These are phyloP conservation scores for Drosophila anomalata DNA, from an alignment of 2,888 invertebrate genomes.

Conservation along the genomic window DNA sequence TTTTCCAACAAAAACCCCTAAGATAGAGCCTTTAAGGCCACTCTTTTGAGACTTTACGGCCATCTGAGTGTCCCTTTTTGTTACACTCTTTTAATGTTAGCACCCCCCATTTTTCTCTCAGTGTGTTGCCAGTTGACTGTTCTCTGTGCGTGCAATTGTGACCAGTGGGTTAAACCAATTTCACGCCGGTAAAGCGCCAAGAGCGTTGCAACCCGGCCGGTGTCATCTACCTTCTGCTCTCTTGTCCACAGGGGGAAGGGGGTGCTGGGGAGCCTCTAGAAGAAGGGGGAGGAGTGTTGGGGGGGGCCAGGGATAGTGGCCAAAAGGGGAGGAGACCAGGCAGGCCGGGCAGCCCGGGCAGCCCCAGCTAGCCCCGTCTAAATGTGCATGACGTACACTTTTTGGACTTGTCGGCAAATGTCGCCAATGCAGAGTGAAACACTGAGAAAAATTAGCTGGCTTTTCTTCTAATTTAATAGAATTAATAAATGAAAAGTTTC, in stretches of 20 bases:
- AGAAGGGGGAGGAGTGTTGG: no score
- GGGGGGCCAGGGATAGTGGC: neutral
- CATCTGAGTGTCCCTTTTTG: no score
- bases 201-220: slow-evolving; percentile 68
- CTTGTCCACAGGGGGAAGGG: neutral
- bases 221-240: slow-evolving; percentile 38
- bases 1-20: neutral
- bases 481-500: neutral
- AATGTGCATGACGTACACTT: slow-evolving; percentile 76
- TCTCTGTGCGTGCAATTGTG: slow-evolving; percentile 74
- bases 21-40: no score
- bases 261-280: no score
- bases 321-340: neutral
- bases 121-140: slow-evolving; percentile 3
- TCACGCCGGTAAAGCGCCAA: slow-evolving; percentile 79
- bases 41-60: neutral
- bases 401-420: slow-evolving; percentile 70
- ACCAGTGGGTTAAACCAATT: slow-evolving; percentile 81
- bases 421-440: slow-evolving; percentile 53
- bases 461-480: no score
- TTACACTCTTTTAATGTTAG: no score
- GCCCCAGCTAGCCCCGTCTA: slow-evolving; percentile 48
- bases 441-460: slow-evolving; percentile 29
- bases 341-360: neutral
- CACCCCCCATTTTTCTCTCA: neutral